Percentiles rank a stretch among this genome's conserved stretches.
Evolutionary conservation across 2,113 vertebrate genomes (phyloP).

Genomic region (Cinclus mexicanus): DNA sequence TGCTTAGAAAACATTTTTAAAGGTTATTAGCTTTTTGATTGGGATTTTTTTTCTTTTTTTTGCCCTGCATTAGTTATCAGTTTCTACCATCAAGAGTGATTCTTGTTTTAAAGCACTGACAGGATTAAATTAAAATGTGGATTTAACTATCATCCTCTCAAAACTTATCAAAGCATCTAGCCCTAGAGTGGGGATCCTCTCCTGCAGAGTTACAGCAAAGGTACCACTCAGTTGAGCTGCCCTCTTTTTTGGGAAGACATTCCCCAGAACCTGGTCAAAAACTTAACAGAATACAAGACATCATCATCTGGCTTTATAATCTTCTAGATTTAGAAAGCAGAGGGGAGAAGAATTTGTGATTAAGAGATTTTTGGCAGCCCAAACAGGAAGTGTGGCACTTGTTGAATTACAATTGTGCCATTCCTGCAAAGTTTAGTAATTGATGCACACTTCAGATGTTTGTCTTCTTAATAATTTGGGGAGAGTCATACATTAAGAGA

Average conservation of each 20-base stretch:
- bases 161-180: background rate
- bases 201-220: background rate
- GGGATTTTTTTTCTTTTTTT: background rate
- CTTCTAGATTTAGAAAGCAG: background rate
- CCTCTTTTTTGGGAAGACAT: background rate
- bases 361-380: background rate
- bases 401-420: background rate
- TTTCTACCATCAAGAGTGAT: background rate
- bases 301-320: background rate
- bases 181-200: background rate
- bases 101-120: background rate
- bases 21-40: background rate
- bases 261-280: background rate
- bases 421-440: background rate
- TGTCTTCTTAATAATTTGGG: background rate
- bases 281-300: background rate
- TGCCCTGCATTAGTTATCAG: background rate
- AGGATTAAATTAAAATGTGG: background rate
- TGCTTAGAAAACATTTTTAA: background rate
- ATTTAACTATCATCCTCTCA: background rate
- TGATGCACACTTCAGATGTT: background rate
- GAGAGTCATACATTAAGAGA: background rate
- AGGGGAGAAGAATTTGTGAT: background rate
- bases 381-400: background rate
- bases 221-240: background rate